Conservation (phyloP, 2,888 invertebrate genomes). For the Osedax frankpressi region DNA sequence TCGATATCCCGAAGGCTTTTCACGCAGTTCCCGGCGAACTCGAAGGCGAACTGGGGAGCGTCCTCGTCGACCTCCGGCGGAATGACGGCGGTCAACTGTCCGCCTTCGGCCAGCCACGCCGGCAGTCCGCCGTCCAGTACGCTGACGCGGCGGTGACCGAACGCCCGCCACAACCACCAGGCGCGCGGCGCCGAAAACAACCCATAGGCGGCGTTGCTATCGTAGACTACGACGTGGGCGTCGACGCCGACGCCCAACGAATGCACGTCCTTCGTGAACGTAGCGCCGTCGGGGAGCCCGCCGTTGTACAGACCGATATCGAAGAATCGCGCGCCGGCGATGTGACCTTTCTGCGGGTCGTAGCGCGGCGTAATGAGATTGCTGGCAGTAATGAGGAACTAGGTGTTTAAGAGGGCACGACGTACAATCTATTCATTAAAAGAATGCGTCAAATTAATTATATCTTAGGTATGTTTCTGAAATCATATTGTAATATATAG, state of each 20-base stretch:
- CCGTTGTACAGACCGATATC: conserved; percentile 36
- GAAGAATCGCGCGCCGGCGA: conserved; percentile 39
- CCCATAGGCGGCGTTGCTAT: conserved; percentile 32
- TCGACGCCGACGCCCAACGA: conserved; percentile 35
- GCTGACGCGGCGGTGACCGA: conserved; percentile 36
- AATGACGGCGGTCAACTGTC: conserved; percentile 25
- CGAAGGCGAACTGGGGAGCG: conserved; percentile 29
- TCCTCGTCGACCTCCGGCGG: conserved; percentile 17
- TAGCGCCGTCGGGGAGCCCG: conserved; percentile 33
- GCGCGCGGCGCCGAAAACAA: conserved; percentile 36
- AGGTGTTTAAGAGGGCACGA: too few species aligned
- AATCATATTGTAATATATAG: too few species aligned
- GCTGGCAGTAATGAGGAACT: too few species aligned
- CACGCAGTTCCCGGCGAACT: conserved; percentile 27
- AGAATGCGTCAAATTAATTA: too few species aligned
- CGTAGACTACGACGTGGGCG: conserved; percentile 39
- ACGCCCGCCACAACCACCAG: conserved; percentile 40
- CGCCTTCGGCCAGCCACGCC: conserved; percentile 30
- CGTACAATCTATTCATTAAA: too few species aligned
- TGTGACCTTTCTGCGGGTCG: conserved; percentile 30
- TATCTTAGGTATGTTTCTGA: too few species aligned
- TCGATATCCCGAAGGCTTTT: conserved; percentile 36
- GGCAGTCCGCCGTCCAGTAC: conserved; percentile 38
- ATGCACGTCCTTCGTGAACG: conserved; percentile 37
- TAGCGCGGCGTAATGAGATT: too few species aligned